Evolutionary conservation across 2,888 invertebrate genomes (phyloP).

Genomic region (Conops quadrifasciatus): DNA sequence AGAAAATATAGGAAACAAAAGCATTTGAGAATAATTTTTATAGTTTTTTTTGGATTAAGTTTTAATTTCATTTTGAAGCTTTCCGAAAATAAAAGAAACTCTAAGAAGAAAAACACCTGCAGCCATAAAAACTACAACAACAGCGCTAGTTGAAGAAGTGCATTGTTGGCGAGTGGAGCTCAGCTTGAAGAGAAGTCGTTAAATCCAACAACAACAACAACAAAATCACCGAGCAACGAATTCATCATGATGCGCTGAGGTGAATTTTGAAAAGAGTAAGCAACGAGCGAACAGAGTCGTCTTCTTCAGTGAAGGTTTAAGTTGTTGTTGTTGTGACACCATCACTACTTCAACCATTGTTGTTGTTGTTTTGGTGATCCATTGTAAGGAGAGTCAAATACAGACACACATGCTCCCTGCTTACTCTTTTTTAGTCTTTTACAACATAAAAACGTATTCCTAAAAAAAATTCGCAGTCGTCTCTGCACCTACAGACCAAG

Average conservation of each 20-base stretch:
- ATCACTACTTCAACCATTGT: not conserved
- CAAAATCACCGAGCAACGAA: not conserved
- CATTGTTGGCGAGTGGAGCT: not conserved
- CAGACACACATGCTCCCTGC: not conserved
- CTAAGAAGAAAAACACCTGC: not conserved
- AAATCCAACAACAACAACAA: not conserved
- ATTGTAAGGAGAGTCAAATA: too few relatives aligned
- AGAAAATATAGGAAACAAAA: too few relatives aligned
- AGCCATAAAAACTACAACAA: not conserved
- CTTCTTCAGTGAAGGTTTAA: too few relatives aligned
- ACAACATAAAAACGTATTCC: too few relatives aligned
- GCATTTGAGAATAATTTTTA: too few relatives aligned
- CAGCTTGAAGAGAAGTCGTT: not conserved
- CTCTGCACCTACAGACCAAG: not conserved
- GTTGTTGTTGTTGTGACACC: not conserved
- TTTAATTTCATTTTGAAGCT: not conserved
- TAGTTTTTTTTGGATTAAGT: too few relatives aligned
- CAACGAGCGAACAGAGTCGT: too few relatives aligned
- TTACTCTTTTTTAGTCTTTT: too few relatives aligned
- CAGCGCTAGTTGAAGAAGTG: not conserved
- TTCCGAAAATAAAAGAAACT: not conserved
- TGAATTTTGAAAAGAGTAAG: too few relatives aligned
- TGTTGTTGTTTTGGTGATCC: conserved; percentile 4
- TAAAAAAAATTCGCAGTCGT: not conserved
- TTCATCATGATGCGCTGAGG: too few relatives aligned